phyloP scores from a whole-genome alignment of 2,113 vertebrate genomes.

The Anoplopoma fimbria region DNA sequence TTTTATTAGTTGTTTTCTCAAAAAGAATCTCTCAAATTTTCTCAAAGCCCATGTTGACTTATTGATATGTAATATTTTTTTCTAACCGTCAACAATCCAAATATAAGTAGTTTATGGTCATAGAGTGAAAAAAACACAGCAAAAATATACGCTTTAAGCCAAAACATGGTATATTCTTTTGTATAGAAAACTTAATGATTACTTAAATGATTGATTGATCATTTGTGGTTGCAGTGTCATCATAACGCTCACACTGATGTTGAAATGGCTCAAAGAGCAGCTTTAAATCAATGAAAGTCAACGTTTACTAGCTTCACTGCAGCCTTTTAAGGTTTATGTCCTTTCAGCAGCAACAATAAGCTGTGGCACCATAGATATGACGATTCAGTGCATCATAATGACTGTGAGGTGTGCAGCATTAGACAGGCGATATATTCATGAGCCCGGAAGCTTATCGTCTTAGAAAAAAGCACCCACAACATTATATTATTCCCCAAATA shows the following conservation, averaged over 20 bases:
- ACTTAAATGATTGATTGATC: not conserved
- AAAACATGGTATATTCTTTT: not conserved
- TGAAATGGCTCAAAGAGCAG: not conserved
- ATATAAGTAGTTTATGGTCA: not conserved
- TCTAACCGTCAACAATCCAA: not conserved
- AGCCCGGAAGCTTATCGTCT: not conserved
- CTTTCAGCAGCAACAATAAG: not conserved
- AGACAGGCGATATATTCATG: not conserved
- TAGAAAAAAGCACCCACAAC: not conserved
- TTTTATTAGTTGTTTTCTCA: not conserved
- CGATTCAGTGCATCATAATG: not conserved
- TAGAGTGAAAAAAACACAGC: not conserved
- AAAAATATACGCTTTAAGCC: not conserved
- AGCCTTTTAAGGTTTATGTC: not conserved
- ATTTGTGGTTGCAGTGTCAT: not conserved
- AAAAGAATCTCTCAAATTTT: not conserved
- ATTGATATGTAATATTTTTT: not conserved
- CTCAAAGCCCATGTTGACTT: not conserved
- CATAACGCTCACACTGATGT: not conserved
- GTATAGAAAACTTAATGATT: too few species aligned
- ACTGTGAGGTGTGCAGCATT: conserved; percentile 8
- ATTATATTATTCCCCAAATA: conserved; percentile 23
- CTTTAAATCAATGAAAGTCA: conserved; percentile 5
- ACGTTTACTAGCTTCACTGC: not conserved
- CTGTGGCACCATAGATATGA: not conserved